These are phyloP conservation scores for Odontophorus gujanensis DNA, from an alignment of 2,113 vertebrate genomes.

Conservation along the genomic window DNA sequence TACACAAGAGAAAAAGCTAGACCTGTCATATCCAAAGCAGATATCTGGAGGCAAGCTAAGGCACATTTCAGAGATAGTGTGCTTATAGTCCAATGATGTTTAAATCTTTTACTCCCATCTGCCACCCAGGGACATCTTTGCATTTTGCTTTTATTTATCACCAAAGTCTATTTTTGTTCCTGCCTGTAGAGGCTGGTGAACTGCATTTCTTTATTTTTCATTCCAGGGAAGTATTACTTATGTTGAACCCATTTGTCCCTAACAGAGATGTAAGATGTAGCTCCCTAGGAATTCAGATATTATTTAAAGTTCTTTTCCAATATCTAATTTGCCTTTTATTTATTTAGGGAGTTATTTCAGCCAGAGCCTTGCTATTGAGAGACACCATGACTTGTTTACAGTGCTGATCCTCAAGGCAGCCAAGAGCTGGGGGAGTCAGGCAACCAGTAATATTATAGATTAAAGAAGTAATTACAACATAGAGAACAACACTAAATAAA, in stretches of 20 bases:
- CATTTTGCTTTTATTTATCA: slow-evolving; percentile 6
- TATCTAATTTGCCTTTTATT: slow-evolving; percentile 72
- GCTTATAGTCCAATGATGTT: background rate
- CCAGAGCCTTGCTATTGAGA: slow-evolving; percentile 22
- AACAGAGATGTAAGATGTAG: slow-evolving; percentile 48
- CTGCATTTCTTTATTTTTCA: background rate
- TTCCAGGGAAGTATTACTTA: slow-evolving; percentile 45
- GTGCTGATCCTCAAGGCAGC: background rate
- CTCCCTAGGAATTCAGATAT: slow-evolving; percentile 64
- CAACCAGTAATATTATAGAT: background rate
- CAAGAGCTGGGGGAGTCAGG: background rate
- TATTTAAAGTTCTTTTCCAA: slow-evolving; percentile 72
- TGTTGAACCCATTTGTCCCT: slow-evolving; percentile 35
- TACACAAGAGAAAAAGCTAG: background rate
- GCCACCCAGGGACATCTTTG: slow-evolving; percentile 10
- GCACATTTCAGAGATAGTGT: background rate
- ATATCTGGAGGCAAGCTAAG: background rate
- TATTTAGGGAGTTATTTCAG: slow-evolving; percentile 64
- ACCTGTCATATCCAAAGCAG: background rate
- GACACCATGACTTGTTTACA: slow-evolving; percentile 35
- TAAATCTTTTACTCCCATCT: background rate
- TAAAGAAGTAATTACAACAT: slow-evolving; percentile 60
- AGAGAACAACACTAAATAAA: slow-evolving; percentile 60
- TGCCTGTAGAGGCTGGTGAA: background rate
- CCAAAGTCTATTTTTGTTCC: background rate